These are phyloP conservation scores for Scalopus aquaticus DNA, from an alignment of 2,113 vertebrate species.

Conservation along the genomic window DNA sequence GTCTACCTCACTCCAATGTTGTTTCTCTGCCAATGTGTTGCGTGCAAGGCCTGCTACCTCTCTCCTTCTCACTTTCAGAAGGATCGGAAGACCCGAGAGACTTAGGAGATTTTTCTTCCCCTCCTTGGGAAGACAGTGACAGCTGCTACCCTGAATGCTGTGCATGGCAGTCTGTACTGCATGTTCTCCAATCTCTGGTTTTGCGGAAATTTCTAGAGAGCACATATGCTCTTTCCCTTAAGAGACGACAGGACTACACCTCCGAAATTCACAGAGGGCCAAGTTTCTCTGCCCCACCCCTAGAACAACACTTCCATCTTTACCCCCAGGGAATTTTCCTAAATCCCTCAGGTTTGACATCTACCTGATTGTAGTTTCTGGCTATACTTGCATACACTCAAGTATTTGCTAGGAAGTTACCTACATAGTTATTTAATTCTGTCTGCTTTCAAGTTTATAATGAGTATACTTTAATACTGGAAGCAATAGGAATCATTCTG, in stretches of 20 bases:
- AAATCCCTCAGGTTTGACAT: neutral
- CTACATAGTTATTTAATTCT: neutral
- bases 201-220: neutral
- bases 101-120: neutral
- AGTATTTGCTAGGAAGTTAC: neutral
- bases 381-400: neutral
- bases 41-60: neutral
- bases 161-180: neutral
- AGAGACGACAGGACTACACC: neutral
- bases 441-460: neutral
- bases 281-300: neutral
- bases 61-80: neutral
- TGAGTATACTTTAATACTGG: conserved; percentile 9
- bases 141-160: neutral
- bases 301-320: conserved; percentile 4
- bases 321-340: neutral
- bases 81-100: neutral
- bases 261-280: neutral
- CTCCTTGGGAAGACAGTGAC: neutral
- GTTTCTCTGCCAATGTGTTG: neutral
- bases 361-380: neutral
- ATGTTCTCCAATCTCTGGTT: neutral
- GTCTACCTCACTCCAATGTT: neutral
- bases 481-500: neutral
- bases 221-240: neutral